A percentile compares a stretch with the other conserved stretches of the same genome.
Evolutionary conservation across 2,888 invertebrate species (phyloP).

Genomic region (Chaetogeoica ovagalla): DNA sequence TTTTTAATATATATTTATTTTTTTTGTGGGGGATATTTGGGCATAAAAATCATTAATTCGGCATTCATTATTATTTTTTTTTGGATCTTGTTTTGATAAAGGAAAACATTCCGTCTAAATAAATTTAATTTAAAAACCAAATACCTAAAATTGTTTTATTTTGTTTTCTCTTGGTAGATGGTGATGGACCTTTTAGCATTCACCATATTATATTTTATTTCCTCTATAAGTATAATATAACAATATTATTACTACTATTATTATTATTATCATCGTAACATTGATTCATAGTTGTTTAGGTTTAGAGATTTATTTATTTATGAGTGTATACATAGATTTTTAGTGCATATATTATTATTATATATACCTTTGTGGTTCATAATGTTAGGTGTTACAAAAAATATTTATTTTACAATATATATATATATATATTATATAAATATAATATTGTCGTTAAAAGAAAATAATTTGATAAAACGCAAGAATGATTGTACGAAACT

Average conservation of each 20-base stretch:
- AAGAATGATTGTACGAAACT: slow-evolving; percentile 52
- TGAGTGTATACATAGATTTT: slow-evolving; percentile 50
- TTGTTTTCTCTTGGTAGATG: slow-evolving; percentile 45
- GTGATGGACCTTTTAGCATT: slow-evolving; percentile 49
- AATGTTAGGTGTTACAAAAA: slow-evolving; percentile 47
- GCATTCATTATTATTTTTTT: slow-evolving; percentile 23
- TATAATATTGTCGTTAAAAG: slow-evolving; percentile 36
- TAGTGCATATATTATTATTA: slow-evolving; percentile 48
- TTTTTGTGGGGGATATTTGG: slow-evolving; percentile 36
- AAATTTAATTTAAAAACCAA: slow-evolving; percentile 34
- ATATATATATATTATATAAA: too few species aligned
- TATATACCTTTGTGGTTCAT: slow-evolving; percentile 53
- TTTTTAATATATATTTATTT: not conserved
- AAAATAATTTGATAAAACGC: slow-evolving; percentile 43
- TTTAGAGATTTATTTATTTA: slow-evolving; percentile 53
- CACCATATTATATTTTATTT: slow-evolving; percentile 43
- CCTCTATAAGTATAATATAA: slow-evolving; percentile 33
- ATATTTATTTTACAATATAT: slow-evolving; percentile 48
- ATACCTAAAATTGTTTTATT: slow-evolving; percentile 39
- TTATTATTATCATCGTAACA: slow-evolving; percentile 27
- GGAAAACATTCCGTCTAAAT: slow-evolving; percentile 46
- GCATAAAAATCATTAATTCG: slow-evolving; percentile 40
- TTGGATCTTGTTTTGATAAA: slow-evolving; percentile 32
- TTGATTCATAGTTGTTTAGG: slow-evolving; percentile 46
- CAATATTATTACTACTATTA: not conserved